Evolutionary conservation across 2,888 invertebrate genomes (phyloP), one percentile per base, ranked within the genome.

Genomic region (Parnassius glacialis): DNA sequence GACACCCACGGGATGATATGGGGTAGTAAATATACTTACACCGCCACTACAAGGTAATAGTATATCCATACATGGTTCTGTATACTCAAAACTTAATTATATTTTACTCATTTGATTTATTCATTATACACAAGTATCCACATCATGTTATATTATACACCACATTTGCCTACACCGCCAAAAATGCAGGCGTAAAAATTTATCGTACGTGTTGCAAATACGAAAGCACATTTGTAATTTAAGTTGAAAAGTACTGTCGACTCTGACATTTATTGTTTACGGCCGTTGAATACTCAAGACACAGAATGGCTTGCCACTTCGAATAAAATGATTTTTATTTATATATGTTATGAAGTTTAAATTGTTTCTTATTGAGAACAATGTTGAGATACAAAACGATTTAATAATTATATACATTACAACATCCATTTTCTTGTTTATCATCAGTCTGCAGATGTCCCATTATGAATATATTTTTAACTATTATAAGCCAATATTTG

Each of bases 251-350:
- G 59, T 59, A 59, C 44, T 52, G 59, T 59, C 59, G 48, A 10
- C 59, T 53, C 53, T 59, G 59, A 59, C 59, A 43, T 59, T 59
- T 54, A 59, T 59, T 59, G 59, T 59, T 59, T 59, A 59, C 59
- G 53, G 48, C 10, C 42, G 54, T 53, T 54, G 59, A 59, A 59
- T 59, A 47, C 48, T 48, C 48, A 48, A 54, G 54, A 43, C 53
- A 53, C 52, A n/a, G 47, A 53, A 52, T 34, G 59, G 53, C 45
- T 57, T 57, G 50, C 57, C 16, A 16, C 43, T 50, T 41, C 42
- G 50, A 57, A 57, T 50, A 52, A 58, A 58, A 25, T 25, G 41
- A 48, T 25, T 41, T 48, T 9, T 43, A 42, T 20, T 42, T 59
- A 16, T 58, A 58, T 58, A n/a, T n/a, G n/a, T n/a, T n/a, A n/a